Percentiles rank a stretch among this genome's conserved stretches.
Conservation (phyloP, 1,140 invertebrate genomes). For the Drusus annulatus region DNA sequence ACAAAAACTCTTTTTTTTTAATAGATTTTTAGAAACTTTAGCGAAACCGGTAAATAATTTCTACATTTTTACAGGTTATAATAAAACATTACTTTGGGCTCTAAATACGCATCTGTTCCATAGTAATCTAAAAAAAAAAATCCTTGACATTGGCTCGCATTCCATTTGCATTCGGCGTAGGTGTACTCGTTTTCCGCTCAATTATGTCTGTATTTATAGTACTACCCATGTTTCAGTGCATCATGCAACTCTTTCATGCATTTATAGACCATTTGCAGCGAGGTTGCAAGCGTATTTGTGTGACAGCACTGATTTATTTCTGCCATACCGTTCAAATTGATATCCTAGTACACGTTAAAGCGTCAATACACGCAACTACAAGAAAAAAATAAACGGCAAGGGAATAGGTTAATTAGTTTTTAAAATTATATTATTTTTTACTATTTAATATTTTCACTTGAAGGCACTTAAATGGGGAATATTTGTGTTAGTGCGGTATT, state of each 20-base stretch:
- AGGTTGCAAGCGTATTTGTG: not conserved
- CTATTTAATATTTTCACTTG: no score
- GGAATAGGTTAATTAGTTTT: no score
- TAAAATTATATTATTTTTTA: no score
- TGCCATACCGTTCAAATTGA: not conserved
- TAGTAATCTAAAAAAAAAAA: no score
- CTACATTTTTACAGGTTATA: no score
- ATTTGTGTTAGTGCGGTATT: not conserved
- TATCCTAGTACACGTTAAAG: not conserved
- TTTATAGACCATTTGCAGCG: not conserved
- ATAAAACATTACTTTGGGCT: no score
- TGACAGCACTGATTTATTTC: constrained; percentile 6
- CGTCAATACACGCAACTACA: not conserved
- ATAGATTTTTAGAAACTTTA: no score
- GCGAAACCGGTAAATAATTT: no score
- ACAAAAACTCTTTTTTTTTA: no score
- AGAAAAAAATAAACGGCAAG: not conserved
- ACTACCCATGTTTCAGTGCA: not conserved
- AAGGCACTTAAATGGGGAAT: no score
- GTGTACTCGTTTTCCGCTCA: not conserved
- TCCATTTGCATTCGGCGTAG: not conserved
- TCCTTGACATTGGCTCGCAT: not conserved
- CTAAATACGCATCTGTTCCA: no score
- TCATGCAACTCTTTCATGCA: not conserved
- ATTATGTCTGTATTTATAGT: not conserved